Base-by-base conservation (phyloP, 1,140 invertebrate species). In the Cydia amplana region DNA sequence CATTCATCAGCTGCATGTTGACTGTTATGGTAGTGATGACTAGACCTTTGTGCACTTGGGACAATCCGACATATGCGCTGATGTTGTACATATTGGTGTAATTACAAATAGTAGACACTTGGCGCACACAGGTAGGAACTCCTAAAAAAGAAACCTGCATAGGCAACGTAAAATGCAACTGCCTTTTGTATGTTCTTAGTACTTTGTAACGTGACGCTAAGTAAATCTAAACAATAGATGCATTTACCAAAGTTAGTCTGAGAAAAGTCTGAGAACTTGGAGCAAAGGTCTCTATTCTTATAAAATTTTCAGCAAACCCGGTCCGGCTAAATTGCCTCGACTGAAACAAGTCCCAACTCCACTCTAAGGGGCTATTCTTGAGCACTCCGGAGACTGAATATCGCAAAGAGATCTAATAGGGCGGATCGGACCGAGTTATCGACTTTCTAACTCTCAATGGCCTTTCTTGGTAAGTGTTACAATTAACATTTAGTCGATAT, bases 381-480 rank as follows among this genome's bases (percentile, higher is more conserved):
- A 36, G 28, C 64, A 67, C 64, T 70, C 55, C 7, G 65, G 65
- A 70, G 28, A 70, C 65, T 70, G 36, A 70, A 70, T 70, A 36
- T 70, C 65, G 32, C 65, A 36, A 70, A 70, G 32, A 70, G n/a
- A 36, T 70, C 28, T 36, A 70, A 70, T 36, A 18, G 65, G 65
- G 65, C 18, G 32, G 65, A 32, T 70, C 28, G 65, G 65, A n/a
- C 32, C 28, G 65, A 36, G 28, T 70, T 70, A 18, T 70, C 65
- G 28, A 70, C 65, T 70, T 70, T 70, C 28, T 70, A 36, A 36
- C 28, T 70, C 65, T 70, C 16, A 43, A 70, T 70, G 4, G 32
- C 65, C 65, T 36, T 70, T 36, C 32, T 36, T 70, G 65, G 65
- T 70, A 70, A 70, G 65, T 70, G 65, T 70, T 70, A 70, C 65